phyloP scores from a whole-genome alignment of 2,113 vertebrate species.

The Astur gentilis region DNA sequence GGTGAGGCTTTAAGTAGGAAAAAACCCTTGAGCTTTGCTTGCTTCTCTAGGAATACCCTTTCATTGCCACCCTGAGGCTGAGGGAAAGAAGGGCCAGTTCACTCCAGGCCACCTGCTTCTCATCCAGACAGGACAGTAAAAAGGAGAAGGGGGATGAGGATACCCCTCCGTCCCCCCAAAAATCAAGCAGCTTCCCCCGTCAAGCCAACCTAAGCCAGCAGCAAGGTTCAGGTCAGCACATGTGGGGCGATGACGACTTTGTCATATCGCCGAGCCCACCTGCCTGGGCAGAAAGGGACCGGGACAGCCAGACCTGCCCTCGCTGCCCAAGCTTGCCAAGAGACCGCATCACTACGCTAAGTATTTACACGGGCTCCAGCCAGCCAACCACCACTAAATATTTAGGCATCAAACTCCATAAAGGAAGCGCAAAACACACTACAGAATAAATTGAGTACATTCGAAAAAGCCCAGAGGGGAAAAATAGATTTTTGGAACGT shows the following conservation, averaged over 20 bases:
- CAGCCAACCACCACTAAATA: neutral
- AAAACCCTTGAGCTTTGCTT: neutral
- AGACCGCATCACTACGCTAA: neutral
- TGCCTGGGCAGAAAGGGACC: neutral
- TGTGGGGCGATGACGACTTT: rapidly evolving
- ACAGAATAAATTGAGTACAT: constrained; percentile 50
- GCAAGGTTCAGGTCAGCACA: neutral
- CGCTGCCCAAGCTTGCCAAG: neutral
- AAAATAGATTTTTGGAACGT: constrained; percentile 59
- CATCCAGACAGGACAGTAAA: neutral
- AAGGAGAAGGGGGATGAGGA: neutral
- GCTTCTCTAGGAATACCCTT: neutral
- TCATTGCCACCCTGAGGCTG: neutral
- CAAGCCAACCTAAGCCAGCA: neutral
- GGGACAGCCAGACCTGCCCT: neutral
- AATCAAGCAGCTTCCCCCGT: neutral
- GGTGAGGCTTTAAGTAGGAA: neutral
- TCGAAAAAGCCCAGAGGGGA: constrained; percentile 51
- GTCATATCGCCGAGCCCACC: neutral
- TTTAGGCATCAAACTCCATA: constrained; percentile 23
- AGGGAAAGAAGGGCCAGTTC: neutral
- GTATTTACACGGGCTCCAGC: neutral
- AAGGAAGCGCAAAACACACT: constrained; percentile 22
- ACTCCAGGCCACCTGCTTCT: neutral
- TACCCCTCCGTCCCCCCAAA: neutral